A percentile compares a stretch with the other conserved stretches of the same genome.
Evolutionary conservation across 2,797 vertebrate genomes (phyloP).

Genomic region (Buceros bicornis): DNA sequence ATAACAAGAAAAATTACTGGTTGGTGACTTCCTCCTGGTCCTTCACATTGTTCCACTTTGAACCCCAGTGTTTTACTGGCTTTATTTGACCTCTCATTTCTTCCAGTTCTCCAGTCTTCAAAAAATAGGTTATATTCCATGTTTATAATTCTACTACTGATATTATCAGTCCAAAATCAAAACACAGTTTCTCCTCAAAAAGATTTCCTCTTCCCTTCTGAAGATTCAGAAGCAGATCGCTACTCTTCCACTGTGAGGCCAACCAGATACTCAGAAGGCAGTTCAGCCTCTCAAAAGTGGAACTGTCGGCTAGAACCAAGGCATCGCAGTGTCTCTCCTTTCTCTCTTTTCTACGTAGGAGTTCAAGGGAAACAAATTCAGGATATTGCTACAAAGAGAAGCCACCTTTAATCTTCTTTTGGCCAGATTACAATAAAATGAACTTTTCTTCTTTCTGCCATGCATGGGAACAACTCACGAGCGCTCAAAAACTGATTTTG

Average conservation of each 20-base stretch:
- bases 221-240: neutral
- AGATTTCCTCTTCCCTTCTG: neutral
- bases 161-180: neutral
- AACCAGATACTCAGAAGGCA: neutral
- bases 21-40: neutral
- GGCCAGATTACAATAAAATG: neutral
- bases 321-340: neutral
- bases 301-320: neutral
- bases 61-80: neutral
- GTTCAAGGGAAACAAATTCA: neutral
- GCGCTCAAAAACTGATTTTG: neutral
- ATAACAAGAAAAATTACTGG: neutral
- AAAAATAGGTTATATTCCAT: neutral
- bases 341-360: neutral
- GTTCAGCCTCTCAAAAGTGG: neutral
- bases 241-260: neutral
- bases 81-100: neutral
- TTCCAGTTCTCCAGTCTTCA: neutral
- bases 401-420: neutral
- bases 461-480: neutral
- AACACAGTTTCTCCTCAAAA: neutral
- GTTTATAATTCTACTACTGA: neutral
- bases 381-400: neutral
- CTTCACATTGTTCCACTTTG: neutral
- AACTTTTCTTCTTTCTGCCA: neutral